Conservation (phyloP, 2,113 vertebrate genomes). For the Buteo buteo region DNA sequence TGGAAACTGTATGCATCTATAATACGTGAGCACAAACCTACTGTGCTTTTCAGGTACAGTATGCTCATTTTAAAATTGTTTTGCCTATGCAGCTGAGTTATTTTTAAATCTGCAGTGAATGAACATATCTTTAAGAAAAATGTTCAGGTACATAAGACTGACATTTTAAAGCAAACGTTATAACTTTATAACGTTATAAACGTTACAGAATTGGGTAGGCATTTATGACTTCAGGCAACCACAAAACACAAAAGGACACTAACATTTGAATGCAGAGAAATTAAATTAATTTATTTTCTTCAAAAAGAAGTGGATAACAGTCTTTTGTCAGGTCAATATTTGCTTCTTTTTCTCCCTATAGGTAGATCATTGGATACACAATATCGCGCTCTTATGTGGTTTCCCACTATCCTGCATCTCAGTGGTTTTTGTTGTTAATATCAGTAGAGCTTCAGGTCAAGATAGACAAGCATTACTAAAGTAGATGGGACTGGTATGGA, state of each 20-base stretch:
- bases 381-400: neutral
- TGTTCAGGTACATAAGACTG: neutral
- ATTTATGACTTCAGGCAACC: neutral
- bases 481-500: neutral
- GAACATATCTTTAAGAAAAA: neutral
- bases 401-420: neutral
- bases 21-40: neutral
- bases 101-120: neutral
- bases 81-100: neutral
- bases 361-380: neutral
- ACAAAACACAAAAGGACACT: neutral
- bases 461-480: neutral
- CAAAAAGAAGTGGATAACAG: neutral
- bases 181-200: neutral
- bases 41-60: neutral
- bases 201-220: neutral
- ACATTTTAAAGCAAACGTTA: neutral
- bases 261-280: neutral
- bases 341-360: neutral
- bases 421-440: neutral
- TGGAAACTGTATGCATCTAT: neutral
- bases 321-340: neutral
- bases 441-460: neutral
- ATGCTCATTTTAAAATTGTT: neutral
- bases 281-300: neutral